A percentile compares a stretch with the other conserved stretches of the same genome.
phyloP scores from a whole-genome alignment of 2,797 vertebrate species.

The Aeoliscus strigatus region DNA sequence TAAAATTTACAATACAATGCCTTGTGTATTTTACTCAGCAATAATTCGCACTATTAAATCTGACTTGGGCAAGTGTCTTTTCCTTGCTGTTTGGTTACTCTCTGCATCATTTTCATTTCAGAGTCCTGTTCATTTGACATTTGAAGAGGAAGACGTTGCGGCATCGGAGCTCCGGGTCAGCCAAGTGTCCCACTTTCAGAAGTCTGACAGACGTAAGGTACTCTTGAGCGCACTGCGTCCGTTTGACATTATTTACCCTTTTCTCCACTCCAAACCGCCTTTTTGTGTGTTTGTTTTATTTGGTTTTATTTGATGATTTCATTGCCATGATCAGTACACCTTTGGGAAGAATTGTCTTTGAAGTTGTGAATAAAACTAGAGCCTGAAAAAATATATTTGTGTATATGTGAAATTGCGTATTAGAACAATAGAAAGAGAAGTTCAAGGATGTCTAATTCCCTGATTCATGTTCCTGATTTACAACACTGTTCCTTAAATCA shows the following conservation, averaged over 20 bases:
- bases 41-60: no score
- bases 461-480: conserved; percentile 16
- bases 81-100: conserved; percentile 5
- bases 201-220: conserved; percentile 83
- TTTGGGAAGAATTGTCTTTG: background rate
- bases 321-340: no score
- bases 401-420: no score
- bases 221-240: conserved; percentile 7
- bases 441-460: conserved; percentile 20
- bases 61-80: background rate
- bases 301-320: background rate
- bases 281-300: background rate
- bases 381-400: no score
- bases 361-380: no score
- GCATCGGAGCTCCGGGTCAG: conserved; percentile 79
- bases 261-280: background rate
- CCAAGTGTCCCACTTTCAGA: conserved; percentile 75
- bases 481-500: conserved; percentile 3
- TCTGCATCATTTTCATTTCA: conserved; percentile 44
- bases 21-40: no score
- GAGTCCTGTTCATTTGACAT: conserved; percentile 76
- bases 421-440: no score
- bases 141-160: conserved; percentile 79
- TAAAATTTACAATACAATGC: no score
- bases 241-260: background rate